phyloP scores from a whole-genome alignment of 2,797 vertebrate genomes.

The Echeneis naucrates region DNA sequence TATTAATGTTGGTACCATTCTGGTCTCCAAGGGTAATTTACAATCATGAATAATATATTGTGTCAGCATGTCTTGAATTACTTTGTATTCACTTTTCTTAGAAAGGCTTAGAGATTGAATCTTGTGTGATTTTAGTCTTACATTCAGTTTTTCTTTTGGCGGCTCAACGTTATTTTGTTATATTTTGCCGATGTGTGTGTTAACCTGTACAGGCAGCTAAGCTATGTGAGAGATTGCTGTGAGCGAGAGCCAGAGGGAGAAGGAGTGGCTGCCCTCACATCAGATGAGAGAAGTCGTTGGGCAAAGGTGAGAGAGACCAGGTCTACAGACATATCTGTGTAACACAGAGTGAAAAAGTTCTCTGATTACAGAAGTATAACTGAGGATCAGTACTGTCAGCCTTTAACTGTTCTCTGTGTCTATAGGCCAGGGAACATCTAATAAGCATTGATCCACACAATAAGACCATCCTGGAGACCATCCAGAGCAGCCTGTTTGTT shows the following conservation, averaged over 20 bases:
- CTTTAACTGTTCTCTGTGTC: conserved; percentile 13
- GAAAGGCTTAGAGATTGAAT: too few species aligned
- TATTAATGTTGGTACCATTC: not conserved
- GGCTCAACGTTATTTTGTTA: not conserved
- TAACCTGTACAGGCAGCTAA: conserved; percentile 86
- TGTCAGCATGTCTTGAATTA: not conserved
- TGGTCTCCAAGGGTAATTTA: not conserved
- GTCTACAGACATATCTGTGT: not conserved
- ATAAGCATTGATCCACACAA: conserved; percentile 92
- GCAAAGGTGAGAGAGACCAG: conserved; percentile 85
- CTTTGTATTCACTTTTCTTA: not conserved
- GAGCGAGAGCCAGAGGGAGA: conserved; percentile 86
- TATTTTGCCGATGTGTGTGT: conserved; percentile 5
- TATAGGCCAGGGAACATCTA: conserved; percentile 91
- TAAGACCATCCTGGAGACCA: conserved; percentile 88
- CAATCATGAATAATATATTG: not conserved
- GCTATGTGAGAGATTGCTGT: conserved; percentile 86
- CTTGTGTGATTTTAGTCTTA: not conserved
- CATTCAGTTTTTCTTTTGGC: not conserved
- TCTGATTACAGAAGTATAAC: not conserved
- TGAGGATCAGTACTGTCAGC: not conserved
- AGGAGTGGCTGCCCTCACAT: conserved; percentile 89
- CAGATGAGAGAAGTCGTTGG: conserved; percentile 92
- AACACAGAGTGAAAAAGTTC: not conserved
- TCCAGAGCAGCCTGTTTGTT: conserved; percentile 91